These are phyloP conservation scores for Heteromyza rotundicornis DNA, from an alignment of 2,888 invertebrate species.

Conservation along the genomic window DNA sequence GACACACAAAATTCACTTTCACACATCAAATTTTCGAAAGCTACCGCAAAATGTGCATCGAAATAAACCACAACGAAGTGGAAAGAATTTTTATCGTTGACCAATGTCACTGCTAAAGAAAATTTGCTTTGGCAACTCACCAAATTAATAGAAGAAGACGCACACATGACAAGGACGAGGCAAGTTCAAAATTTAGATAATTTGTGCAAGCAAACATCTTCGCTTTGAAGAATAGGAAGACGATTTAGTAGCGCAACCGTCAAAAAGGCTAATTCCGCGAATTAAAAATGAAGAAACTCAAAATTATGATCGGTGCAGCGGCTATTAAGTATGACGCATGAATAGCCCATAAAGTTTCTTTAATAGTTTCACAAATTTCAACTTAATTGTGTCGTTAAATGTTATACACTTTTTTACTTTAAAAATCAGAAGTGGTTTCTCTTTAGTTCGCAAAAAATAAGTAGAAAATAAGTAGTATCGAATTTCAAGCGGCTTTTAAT, in stretches of 20 bases:
- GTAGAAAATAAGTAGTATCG: too few relatives aligned
- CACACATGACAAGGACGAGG: constrained; percentile 1
- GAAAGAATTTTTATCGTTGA: constrained; percentile 3
- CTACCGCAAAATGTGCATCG: not conserved
- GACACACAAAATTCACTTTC: too few relatives aligned
- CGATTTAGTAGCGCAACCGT: not conserved
- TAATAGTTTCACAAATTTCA: too few relatives aligned
- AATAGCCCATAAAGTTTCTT: too few relatives aligned
- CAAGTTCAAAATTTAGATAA: constrained; percentile 6
- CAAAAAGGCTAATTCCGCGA: not conserved
- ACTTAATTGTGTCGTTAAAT: too few relatives aligned
- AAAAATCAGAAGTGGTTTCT: too few relatives aligned
- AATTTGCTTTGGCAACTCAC: constrained; percentile 21
- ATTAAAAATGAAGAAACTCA: not conserved
- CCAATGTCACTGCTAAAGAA: constrained; percentile 24
- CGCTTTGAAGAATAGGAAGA: not conserved
- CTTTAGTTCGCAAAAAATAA: too few relatives aligned
- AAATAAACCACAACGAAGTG: not conserved
- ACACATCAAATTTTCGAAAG: too few relatives aligned
- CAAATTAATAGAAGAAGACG: constrained; percentile 9
- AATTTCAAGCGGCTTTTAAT: too few relatives aligned
- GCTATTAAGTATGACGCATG: too few relatives aligned
- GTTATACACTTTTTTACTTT: too few relatives aligned
- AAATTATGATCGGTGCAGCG: not conserved
- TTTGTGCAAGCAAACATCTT: not conserved